Evolutionary conservation across 2,113 vertebrate species (phyloP).

Genomic region (Amphilophus citrinellus): DNA sequence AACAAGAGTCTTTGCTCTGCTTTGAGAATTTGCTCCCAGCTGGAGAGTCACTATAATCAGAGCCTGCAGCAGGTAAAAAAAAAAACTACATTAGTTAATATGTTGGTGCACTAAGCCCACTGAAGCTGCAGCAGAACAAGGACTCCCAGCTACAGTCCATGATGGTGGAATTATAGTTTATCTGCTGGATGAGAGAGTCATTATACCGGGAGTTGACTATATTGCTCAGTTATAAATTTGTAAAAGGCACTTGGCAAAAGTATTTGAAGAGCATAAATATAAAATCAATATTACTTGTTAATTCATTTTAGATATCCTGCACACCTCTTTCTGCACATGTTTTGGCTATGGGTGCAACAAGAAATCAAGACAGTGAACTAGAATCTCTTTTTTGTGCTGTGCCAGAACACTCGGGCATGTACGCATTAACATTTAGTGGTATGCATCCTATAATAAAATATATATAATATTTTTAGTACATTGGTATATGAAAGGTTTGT

Average conservation of each 20-base stretch:
- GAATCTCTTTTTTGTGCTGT: background rate
- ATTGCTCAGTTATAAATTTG: background rate
- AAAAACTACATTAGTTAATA: background rate
- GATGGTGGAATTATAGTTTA: background rate
- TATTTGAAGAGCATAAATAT: background rate
- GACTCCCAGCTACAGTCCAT: background rate
- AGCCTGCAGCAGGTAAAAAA: background rate
- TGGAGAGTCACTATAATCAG: background rate
- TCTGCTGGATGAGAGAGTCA: background rate
- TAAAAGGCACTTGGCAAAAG: background rate
- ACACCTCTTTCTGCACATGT: background rate
- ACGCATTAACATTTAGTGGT: background rate
- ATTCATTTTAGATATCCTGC: background rate
- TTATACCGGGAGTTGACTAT: background rate
- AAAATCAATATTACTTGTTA: background rate
- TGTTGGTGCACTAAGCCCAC: rapidly evolving
- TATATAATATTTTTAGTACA: background rate
- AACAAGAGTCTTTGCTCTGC: background rate
- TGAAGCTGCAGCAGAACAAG: background rate
- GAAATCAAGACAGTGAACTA: background rate
- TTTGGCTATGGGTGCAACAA: background rate
- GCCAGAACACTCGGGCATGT: background rate
- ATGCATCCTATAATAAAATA: background rate
- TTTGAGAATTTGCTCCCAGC: background rate
- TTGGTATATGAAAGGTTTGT: background rate